Evolutionary conservation across 2,888 invertebrate species (phyloP).

Genomic region (Platypus cylindrus): DNA sequence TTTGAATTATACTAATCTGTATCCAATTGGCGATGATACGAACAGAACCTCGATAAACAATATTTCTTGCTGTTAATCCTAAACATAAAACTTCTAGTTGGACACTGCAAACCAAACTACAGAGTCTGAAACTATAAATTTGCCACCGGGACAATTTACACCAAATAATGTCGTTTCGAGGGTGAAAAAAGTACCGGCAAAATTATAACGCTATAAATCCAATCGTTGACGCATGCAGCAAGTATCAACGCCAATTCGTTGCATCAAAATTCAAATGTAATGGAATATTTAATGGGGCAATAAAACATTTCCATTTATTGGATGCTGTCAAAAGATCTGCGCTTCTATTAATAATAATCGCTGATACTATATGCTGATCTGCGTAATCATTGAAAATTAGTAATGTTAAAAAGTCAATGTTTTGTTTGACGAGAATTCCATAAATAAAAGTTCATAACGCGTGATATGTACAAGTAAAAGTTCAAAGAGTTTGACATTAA

Average conservation of each 20-base stretch:
- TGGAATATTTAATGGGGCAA: slow-evolving; percentile 24
- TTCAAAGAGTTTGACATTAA: no score
- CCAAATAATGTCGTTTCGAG: slow-evolving; percentile 10
- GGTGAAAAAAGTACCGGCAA: slow-evolving; percentile 7
- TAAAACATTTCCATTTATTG: slow-evolving; percentile 27
- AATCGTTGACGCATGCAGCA: no score
- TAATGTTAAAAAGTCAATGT: no score
- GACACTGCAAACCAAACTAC: slow-evolving; percentile 1
- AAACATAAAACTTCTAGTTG: slow-evolving; percentile 4
- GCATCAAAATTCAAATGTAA: slow-evolving; percentile 21
- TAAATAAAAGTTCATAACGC: no score
- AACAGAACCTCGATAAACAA: no score
- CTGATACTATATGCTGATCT: no score
- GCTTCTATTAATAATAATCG: slow-evolving; percentile 15
- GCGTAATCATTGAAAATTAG: no score
- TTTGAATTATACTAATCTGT: no score
- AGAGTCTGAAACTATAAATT: slow-evolving; percentile 8
- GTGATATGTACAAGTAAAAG: no score
- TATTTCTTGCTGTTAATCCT: slow-evolving; percentile 3
- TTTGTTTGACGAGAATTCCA: no score
- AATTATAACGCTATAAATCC: slow-evolving; percentile 14
- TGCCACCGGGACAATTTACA: slow-evolving; percentile 10
- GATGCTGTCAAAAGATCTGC: slow-evolving; percentile 22
- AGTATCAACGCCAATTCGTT: slow-evolving; percentile 15
- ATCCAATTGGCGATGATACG: no score